phyloP scores from a whole-genome alignment of 2,888 invertebrate species.

The Salticus scenicus region DNA sequence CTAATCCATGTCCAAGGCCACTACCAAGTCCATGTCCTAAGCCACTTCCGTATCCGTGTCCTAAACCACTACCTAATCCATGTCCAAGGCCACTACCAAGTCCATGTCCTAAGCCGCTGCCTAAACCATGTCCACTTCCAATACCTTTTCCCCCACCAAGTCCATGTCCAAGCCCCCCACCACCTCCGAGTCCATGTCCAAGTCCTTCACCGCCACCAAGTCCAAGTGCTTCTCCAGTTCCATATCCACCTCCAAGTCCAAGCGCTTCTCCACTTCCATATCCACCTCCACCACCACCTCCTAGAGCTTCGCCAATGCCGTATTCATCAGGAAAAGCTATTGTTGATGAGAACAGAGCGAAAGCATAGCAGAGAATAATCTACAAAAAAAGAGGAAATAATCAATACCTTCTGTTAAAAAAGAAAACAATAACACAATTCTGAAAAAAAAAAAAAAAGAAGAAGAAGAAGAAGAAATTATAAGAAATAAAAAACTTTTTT shows the following conservation, averaged over 20 bases:
- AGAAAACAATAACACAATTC: too few species aligned
- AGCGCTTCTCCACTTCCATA: not conserved
- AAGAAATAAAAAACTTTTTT: too few species aligned
- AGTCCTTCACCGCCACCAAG: not conserved
- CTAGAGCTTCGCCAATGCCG: constrained; percentile 1
- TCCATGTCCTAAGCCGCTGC: not conserved
- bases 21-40: not conserved
- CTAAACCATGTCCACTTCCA: not conserved
- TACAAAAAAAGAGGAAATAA: not conserved
- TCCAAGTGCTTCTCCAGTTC: not conserved
- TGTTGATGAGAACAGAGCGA: not conserved
- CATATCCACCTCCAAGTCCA: not conserved
- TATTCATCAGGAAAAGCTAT: not conserved
- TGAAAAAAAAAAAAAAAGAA: too few species aligned
- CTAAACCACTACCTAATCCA: not conserved
- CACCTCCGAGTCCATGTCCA: not conserved
- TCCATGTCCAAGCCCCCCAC: not conserved
- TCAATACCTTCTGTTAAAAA: too few species aligned
- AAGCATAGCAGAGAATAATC: not conserved
- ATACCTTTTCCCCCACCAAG: not conserved
- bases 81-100: not conserved
- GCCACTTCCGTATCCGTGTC: not conserved
- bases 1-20: not conserved
- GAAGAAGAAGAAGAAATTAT: too few species aligned
- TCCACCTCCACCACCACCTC: not conserved